Percentiles rank a stretch among this genome's conserved stretches.
Conservation (phyloP, 2,113 vertebrate species). For the Aramus guarauna region DNA sequence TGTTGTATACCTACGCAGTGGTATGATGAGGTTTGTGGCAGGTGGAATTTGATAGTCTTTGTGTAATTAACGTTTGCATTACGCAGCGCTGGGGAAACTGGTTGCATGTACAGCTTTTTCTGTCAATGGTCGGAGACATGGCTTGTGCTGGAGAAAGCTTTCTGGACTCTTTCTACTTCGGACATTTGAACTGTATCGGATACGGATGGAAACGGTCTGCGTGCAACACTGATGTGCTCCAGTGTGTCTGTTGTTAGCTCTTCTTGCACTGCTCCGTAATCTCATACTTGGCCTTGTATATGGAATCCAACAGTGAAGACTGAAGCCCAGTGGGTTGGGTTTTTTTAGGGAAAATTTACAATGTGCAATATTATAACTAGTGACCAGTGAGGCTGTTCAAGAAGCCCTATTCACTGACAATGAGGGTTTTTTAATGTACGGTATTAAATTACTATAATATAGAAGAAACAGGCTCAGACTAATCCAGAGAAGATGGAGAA, state of each 20-base stretch:
- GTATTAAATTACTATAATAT: not conserved
- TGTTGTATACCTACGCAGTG: slow-evolving; percentile 80
- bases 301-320: not conserved
- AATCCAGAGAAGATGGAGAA: not conserved
- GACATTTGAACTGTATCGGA: rapidly evolving
- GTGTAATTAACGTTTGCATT: not conserved
- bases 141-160: not conserved
- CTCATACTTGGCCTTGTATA: not conserved
- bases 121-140: rapidly evolving
- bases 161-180: not conserved
- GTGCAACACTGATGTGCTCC: rapidly evolving
- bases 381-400: not conserved
- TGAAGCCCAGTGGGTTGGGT: rapidly evolving
- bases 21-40: slow-evolving; percentile 67
- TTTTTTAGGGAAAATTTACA: not conserved
- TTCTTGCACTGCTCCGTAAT: not conserved
- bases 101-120: not conserved
- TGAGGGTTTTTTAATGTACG: not conserved
- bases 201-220: not conserved
- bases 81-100: not conserved
- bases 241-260: not conserved
- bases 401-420: not conserved
- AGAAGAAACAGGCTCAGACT: not conserved
- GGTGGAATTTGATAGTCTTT: not conserved
- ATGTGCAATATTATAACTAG: not conserved